Percentiles rank a stretch among this genome's conserved stretches.
phyloP scores from a whole-genome alignment of 2,113 vertebrate genomes.

The Scartelaos histophorus region DNA sequence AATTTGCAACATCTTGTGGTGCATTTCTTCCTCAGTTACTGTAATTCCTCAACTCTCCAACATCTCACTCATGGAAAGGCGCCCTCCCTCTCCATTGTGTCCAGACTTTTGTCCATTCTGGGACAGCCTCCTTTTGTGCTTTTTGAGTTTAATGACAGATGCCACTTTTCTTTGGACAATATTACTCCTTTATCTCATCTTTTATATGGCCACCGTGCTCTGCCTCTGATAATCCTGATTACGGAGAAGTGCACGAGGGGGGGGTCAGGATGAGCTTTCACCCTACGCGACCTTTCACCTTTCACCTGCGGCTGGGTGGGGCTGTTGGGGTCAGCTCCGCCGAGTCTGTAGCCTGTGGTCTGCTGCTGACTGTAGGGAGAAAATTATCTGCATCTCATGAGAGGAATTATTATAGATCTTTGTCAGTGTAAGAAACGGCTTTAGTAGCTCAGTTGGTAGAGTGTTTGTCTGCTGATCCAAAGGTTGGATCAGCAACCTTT shows the following conservation, averaged over 20 bases:
- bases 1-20: background rate
- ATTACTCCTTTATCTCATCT: conserved; percentile 8
- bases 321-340: conserved; percentile 48
- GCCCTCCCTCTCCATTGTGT: background rate
- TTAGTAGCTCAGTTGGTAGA: no score
- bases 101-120: background rate
- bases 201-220: conserved; percentile 50
- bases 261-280: conserved; percentile 58
- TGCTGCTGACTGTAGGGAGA: background rate
- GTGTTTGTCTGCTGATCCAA: no score
- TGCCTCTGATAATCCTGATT: conserved; percentile 60
- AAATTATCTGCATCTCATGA: background rate
- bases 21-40: background rate
- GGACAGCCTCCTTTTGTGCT: background rate
- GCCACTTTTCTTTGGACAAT: background rate
- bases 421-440: no score
- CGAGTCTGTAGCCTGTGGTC: background rate
- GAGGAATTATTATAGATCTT: no score
- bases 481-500: no score
- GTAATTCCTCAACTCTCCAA: background rate
- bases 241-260: conserved; percentile 47
- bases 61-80: background rate
- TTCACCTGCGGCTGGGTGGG: conserved; percentile 49
- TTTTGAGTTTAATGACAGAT: background rate
- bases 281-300: conserved; percentile 66